Evolutionary conservation across 2,113 vertebrate species (phyloP).

Genomic region (Prochilodus magdalenae): DNA sequence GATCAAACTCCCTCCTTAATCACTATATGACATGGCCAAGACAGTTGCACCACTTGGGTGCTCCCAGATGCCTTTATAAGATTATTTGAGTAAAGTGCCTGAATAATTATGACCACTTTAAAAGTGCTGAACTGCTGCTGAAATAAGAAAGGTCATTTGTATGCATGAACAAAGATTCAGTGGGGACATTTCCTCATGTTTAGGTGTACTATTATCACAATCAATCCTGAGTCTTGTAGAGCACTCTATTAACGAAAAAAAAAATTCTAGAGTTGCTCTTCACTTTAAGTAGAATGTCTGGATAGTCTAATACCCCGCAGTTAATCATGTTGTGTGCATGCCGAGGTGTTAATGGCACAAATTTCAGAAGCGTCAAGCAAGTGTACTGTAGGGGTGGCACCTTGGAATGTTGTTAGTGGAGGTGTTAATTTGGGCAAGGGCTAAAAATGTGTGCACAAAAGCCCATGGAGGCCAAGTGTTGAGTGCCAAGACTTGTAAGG

Average conservation of each 20-base stretch:
- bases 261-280: conserved; percentile 9
- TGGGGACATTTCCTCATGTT: no score
- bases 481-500: conserved; percentile 22
- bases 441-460: conserved; percentile 21
- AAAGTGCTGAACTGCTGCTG: no score
- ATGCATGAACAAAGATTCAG: no score
- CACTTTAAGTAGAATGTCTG: conserved; percentile 1
- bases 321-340: conserved; percentile 19
- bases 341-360: conserved; percentile 52
- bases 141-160: no score
- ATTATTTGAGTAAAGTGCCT: no score
- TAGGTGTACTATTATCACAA: no score
- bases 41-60: no score
- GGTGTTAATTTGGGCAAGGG: conserved; percentile 49
- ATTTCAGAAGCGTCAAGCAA: conserved; percentile 33
- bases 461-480: not conserved
- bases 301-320: conserved; percentile 10
- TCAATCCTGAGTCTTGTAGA: not conserved
- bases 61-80: no score
- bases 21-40: no score
- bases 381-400: conserved; percentile 34
- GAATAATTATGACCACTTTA: no score
- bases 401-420: conserved; percentile 32
- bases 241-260: not conserved
- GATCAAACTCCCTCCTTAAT: no score